These are phyloP conservation scores for Chromobotia macracanthus DNA, from an alignment of 2,797 vertebrate species.

Conservation along the genomic window DNA sequence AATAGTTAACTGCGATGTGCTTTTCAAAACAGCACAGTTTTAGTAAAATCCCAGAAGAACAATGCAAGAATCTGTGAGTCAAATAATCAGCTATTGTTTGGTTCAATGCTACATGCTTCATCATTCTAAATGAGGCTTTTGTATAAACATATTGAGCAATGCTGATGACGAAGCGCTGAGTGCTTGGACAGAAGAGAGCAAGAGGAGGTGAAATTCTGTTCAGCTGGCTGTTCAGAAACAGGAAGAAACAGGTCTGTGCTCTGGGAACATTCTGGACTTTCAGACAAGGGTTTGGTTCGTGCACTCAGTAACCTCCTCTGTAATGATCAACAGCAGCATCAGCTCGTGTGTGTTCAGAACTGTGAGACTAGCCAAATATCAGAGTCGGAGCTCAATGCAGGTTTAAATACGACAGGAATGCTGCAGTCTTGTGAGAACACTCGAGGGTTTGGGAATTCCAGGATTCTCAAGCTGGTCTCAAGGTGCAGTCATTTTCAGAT, in stretches of 20 bases:
- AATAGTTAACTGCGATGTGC: neutral
- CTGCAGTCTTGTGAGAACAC: neutral
- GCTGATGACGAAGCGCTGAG: slow-evolving; percentile 19
- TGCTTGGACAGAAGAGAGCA: neutral
- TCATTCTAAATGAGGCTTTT: slow-evolving; percentile 28
- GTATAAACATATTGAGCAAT: slow-evolving; percentile 49
- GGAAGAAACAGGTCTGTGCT: slow-evolving; percentile 14
- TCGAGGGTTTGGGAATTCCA: neutral
- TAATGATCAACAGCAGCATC: neutral
- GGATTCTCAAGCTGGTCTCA: neutral
- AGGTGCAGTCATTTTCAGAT: neutral
- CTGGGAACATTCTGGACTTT: slow-evolving; percentile 39
- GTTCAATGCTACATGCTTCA: slow-evolving; percentile 36
- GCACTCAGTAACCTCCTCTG: neutral
- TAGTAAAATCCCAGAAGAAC: slow-evolving; percentile 43
- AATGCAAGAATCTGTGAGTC: slow-evolving; percentile 48
- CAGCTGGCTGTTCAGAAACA: slow-evolving; percentile 17
- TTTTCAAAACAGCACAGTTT: slow-evolving; percentile 40
- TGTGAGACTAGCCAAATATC: neutral
- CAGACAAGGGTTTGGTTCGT: neutral
- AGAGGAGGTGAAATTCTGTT: slow-evolving; percentile 25
- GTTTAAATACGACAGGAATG: neutral
- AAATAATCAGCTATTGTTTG: slow-evolving; percentile 57
- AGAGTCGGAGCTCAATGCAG: neutral
- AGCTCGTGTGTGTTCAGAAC: neutral